Evolutionary conservation across 2,888 invertebrate genomes (phyloP).

Genomic region (Bombyx huttoni): DNA sequence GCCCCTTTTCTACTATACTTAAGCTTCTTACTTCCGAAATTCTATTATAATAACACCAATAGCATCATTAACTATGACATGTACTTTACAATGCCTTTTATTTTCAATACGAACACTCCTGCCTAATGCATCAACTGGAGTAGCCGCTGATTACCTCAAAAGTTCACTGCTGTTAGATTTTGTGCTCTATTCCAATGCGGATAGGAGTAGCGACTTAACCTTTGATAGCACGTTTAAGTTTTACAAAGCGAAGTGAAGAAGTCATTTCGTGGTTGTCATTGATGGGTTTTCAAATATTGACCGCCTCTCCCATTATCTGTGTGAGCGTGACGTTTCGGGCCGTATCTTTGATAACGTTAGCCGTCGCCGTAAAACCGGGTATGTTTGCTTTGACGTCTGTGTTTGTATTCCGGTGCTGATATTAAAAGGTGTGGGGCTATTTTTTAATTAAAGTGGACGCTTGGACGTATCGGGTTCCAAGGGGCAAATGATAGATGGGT

Average conservation of each 20-base stretch:
- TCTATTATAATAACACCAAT: constrained; percentile 22
- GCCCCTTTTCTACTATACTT: constrained; percentile 9
- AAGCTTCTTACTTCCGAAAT: constrained; percentile 14
- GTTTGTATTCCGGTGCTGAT: constrained; percentile 37
- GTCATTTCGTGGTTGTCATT: constrained; percentile 53
- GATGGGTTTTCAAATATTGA: constrained; percentile 70
- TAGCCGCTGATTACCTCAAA: constrained; percentile 19
- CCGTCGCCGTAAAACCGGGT: constrained; percentile 39
- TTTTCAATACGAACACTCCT: constrained; percentile 39
- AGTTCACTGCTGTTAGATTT: constrained; percentile 7
- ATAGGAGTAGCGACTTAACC: constrained; percentile 14
- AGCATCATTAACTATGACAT: constrained; percentile 33
- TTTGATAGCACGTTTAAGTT: constrained; percentile 14
- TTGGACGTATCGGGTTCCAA: constrained; percentile 19
- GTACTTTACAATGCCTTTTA: constrained; percentile 31
- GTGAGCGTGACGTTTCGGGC: constrained; percentile 39
- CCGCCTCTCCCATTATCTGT: constrained; percentile 54
- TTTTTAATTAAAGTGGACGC: constrained; percentile 45
- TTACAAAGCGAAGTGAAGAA: constrained; percentile 54
- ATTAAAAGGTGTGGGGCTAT: constrained; percentile 42
- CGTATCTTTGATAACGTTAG: constrained; percentile 39
- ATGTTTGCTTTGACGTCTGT: constrained; percentile 49
- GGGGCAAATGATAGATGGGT: constrained; percentile 3
- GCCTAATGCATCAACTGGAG: constrained; percentile 42
- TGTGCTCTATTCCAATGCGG: constrained; percentile 12